Base-by-base conservation (phyloP, 2,888 invertebrate genomes). In the Copidosoma aretas region DNA sequence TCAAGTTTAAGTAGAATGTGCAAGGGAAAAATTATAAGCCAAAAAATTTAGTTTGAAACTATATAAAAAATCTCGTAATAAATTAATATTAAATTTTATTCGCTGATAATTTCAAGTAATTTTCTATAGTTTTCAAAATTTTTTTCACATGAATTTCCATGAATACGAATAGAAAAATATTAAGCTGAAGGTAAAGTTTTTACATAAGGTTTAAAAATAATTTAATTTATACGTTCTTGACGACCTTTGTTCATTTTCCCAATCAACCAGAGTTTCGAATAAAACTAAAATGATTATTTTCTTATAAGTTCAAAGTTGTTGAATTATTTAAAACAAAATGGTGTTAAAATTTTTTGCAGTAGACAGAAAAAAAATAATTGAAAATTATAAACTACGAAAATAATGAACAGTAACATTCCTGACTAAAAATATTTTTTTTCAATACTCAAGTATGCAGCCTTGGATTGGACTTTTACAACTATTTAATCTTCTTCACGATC, bases 341-440 rank as follows among this genome's bases (percentile, higher is more conserved):
- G n/a, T n/a, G n/a, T 22, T 22, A 22, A 10, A 25, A 24, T 25
- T 32, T 15, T 15, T 25, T 24, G 51, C 17, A 32, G 22, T 15
- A 22, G n/a, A 41, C 24, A 41, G 41, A 41, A 41, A 14, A 41
- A 41, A 60, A 32, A 43, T 22, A 53, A 12, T 54, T 2, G 19
- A 1, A 32, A 22, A 32, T 57, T 39, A 57, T 32, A 57, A 39
- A 39, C 12, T 15, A 25, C 17, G 15, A 3, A 25, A 57, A 21
- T 58, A 64, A 57, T 64, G 41, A 58, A n/a, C 41, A 58, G 19
- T 41, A 51, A 39, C 41, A 21, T 58, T 41, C 41, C 19, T 58
- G 8, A 41, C 15, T 32, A 49, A 24, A 59, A 24, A 19, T 39
- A 25, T 14, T 21, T 41, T 57, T 57, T 2, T 25, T 51, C 19